Evolutionary conservation across 2,888 invertebrate species (phyloP).

Genomic region (Thysanoteuthis rhombus): DNA sequence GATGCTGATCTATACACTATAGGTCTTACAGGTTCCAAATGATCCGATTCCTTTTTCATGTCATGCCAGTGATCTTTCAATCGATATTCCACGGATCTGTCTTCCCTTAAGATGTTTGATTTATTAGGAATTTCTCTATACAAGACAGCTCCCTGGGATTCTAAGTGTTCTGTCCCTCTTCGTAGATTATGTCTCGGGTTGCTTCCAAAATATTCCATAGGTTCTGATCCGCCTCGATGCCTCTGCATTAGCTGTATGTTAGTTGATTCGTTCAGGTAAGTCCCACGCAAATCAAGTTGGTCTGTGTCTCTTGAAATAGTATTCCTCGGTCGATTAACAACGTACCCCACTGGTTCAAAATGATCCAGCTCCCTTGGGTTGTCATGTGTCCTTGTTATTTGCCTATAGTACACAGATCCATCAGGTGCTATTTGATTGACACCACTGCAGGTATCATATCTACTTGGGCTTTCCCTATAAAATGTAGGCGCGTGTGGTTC

Average conservation of each 20-base stretch:
- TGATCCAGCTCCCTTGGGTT: neutral
- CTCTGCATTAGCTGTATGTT: neutral
- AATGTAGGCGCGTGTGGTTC: neutral
- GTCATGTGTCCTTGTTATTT: neutral
- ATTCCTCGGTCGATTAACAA: neutral
- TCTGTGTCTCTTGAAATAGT: neutral
- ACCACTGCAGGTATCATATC: neutral
- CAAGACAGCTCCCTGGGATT: neutral
- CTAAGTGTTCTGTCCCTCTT: neutral
- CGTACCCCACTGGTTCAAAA: neutral
- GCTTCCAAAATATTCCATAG: neutral
- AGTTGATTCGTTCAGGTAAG: neutral
- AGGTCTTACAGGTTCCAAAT: neutral
- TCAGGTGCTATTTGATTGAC: neutral
- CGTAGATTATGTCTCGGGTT: neutral
- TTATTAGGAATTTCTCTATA: neutral
- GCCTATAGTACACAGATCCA: neutral
- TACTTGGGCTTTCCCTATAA: neutral
- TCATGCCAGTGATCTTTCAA: neutral
- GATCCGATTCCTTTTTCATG: neutral
- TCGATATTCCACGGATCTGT: neutral
- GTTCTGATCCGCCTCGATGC: neutral
- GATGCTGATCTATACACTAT: neutral
- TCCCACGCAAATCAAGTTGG: neutral
- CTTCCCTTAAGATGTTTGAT: neutral